A percentile compares a stretch with the other conserved stretches of the same genome.
Conservation (phyloP, 1,140 invertebrate species). For the Philopotamus ludificatus region DNA sequence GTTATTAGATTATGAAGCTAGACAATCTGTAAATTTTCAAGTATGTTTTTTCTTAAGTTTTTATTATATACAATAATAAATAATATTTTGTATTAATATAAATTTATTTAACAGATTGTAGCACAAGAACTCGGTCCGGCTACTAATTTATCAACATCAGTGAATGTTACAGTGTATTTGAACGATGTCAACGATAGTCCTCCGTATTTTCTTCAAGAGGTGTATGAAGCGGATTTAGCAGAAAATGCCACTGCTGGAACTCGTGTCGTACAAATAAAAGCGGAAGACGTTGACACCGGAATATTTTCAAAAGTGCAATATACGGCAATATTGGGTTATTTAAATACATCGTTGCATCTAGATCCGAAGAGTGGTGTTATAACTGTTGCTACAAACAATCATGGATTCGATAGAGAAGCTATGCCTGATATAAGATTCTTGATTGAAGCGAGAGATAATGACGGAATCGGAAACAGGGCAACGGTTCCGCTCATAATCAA, state of each 20-base stretch:
- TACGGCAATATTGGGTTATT: conserved; percentile 71
- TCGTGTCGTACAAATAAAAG: conserved; percentile 70
- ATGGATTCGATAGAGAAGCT: conserved; percentile 80
- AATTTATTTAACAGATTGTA: conserved; percentile 59
- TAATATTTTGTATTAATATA: conserved; percentile 3
- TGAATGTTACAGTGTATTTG: conserved; percentile 76
- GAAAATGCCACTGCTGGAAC: conserved; percentile 80
- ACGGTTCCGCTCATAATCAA: conserved; percentile 71
- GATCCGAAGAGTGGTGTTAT: conserved; percentile 78
- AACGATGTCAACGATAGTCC: conserved; percentile 89
- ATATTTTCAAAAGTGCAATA: conserved; percentile 72
- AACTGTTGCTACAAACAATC: conserved; percentile 70
- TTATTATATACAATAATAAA: conserved; percentile 19
- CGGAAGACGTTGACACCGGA: conserved; percentile 74
- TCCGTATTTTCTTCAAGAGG: conserved; percentile 72
- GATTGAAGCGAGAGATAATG: conserved; percentile 83
- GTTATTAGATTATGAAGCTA: conserved; percentile 79
- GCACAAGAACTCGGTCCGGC: conserved; percentile 76
- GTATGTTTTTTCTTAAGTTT: conserved; percentile 47
- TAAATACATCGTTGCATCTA: conserved; percentile 73
- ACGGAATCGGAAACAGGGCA: conserved; percentile 74
- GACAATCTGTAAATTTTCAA: conserved; percentile 69
- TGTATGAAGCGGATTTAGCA: conserved; percentile 71
- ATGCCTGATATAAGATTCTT: conserved; percentile 72
- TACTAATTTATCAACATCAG: conserved; percentile 69